Evolutionary conservation across 2,113 vertebrate genomes (phyloP), one percentile per base, ranked within the genome.

Genomic region (Acrocephalus kingi): DNA sequence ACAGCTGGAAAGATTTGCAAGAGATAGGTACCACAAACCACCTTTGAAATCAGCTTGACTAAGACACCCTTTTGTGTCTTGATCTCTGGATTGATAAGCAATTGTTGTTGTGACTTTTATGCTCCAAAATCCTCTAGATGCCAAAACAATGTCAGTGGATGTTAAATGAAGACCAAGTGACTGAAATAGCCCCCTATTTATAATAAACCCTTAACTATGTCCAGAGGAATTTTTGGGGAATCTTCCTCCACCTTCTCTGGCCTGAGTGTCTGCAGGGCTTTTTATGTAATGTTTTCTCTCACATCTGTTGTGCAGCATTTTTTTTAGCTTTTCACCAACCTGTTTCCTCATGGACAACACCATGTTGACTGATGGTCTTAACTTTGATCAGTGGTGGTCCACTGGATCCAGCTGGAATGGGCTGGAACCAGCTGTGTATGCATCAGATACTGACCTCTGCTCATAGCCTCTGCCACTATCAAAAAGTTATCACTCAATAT

Each of bases 341-440:
- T 2, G 0, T 33, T 63, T 74, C 7, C 6, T 11, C 5, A 20
- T 3, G 21, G 8, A 25, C 22, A 41, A 2, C 30, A 68, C 7
- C 59, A 68, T 3, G 8, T 52, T 41, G 13, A 16, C 51, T 71
- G n/a, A 54, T 19, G 31, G 22, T 46, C 54, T 39, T 54, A 59
- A 13, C 8, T 76, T 56, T 33, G 43, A 10, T 16, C 24, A 46
- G n/a, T 6, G 2, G 54, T 68, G 25, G 18, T 63, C 21, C 11
- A 22, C 4, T 30, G 33, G 15, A 63, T 43, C 7, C 25, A 68
- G 15, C 1, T 78, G 61, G n/a, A 68, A 83, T 8, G 8, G 8
- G 10, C 13, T 41, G 17, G 58, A 67, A 45, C 11, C 6, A 31
- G 7, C 4, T 55, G 24, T 43, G 31, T 19, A 31, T 1, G 1